Conservation (phyloP, 2,797 vertebrate genomes). For the Hydrolagus colliei region DNA sequence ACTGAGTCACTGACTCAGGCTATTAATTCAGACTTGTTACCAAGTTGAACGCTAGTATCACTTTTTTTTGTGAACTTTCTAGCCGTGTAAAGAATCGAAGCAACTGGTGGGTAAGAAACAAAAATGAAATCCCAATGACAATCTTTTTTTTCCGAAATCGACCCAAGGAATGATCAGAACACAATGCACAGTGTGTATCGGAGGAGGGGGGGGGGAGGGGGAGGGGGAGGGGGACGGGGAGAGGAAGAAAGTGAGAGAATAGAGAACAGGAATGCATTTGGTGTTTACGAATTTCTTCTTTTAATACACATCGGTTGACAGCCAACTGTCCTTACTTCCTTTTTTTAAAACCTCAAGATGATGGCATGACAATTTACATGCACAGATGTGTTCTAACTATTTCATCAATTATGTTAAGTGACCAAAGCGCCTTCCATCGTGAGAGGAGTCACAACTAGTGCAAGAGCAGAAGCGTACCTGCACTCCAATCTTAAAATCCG, state of each 20-base stretch:
- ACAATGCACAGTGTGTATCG: background rate
- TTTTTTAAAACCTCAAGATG: constrained; percentile 21
- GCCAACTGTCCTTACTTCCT: constrained; percentile 8
- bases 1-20: background rate
- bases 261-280: too few species aligned
- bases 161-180: background rate
- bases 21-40: background rate
- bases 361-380: background rate
- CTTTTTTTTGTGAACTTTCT: background rate
- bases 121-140: too few species aligned
- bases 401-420: background rate
- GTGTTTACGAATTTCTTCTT: background rate
- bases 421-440: too few species aligned
- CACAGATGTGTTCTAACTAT: background rate
- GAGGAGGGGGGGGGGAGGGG: too few species aligned
- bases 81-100: background rate
- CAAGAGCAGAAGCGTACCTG: background rate
- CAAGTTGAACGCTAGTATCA: too few species aligned
- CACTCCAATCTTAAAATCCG: background rate
- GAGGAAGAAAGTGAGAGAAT: too few species aligned
- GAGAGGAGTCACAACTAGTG: too few species aligned
- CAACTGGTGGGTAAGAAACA: background rate
- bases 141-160: background rate
- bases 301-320: background rate
- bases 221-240: too few species aligned